Conservation (phyloP, 2,113 vertebrate species). For the Neodon shergylaensis region DNA sequence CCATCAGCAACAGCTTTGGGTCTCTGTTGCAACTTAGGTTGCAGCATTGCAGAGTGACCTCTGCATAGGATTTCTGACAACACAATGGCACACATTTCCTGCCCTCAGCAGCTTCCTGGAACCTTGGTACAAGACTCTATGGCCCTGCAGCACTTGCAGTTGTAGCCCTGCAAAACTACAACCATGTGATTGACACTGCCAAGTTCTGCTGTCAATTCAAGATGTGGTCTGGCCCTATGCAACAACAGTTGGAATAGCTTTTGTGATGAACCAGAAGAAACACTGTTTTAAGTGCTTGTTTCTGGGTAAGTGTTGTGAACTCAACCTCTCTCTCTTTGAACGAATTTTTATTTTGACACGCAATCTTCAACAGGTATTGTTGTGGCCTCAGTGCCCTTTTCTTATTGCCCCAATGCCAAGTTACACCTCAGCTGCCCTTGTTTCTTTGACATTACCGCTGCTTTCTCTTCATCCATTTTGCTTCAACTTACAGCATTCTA, state of each 20-base stretch:
- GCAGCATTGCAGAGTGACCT: neutral
- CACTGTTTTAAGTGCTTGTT: neutral
- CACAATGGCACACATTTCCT: neutral
- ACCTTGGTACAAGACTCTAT: neutral
- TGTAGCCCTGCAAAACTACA: neutral
- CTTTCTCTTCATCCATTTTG: neutral
- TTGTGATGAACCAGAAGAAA: neutral
- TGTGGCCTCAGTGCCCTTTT: neutral
- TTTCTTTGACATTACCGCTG: neutral
- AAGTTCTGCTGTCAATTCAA: neutral
- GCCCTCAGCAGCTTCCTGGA: too few relatives aligned
- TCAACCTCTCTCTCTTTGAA: neutral
- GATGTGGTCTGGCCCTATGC: neutral
- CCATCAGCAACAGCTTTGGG: neutral
- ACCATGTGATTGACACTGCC: neutral
- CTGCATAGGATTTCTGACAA: neutral
- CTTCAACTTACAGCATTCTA: neutral
- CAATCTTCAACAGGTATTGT: neutral
- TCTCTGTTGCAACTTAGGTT: neutral
- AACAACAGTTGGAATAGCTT: neutral
- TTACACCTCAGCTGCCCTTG: neutral
- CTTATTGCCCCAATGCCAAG: too few relatives aligned
- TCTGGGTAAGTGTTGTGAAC: neutral
- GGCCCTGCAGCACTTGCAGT: neutral
- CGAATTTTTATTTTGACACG: neutral